Percentiles rank a stretch among this genome's conserved stretches.
phyloP scores from a whole-genome alignment of 2,113 vertebrate species.

The Marmota monax region DNA sequence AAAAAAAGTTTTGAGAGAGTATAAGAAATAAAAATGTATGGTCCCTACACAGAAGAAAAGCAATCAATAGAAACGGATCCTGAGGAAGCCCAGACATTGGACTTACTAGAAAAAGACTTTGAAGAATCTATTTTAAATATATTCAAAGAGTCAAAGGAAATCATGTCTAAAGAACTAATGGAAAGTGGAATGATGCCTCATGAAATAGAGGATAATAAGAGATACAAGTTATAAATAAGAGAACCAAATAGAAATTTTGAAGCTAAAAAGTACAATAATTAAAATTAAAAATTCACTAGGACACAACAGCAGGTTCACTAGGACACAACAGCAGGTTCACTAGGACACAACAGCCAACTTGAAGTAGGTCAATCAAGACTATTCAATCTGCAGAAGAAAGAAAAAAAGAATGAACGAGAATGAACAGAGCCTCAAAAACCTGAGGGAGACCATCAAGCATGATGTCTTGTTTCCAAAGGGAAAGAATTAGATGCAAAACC shows the following conservation, averaged over 20 bases:
- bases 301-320: not conserved
- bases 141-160: not conserved
- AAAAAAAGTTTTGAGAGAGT: not conserved
- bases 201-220: not conserved
- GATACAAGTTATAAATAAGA: not conserved
- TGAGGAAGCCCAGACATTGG: not conserved
- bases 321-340: no score
- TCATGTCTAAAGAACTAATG: constrained; percentile 10
- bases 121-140: not conserved
- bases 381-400: not conserved
- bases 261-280: not conserved
- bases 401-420: not conserved
- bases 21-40: not conserved
- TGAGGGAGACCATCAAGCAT: not conserved
- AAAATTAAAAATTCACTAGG: not conserved
- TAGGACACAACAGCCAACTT: not conserved
- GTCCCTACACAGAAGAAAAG: not conserved
- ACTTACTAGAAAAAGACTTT: not conserved
- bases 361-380: not conserved
- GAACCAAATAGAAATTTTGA: not conserved
- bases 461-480: not conserved
- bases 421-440: not conserved
- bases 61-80: not conserved
- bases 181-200: not conserved
- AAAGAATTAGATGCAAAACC: not conserved